Conservation (phyloP, 2,113 vertebrate genomes). For the Petroica traversi region DNA sequence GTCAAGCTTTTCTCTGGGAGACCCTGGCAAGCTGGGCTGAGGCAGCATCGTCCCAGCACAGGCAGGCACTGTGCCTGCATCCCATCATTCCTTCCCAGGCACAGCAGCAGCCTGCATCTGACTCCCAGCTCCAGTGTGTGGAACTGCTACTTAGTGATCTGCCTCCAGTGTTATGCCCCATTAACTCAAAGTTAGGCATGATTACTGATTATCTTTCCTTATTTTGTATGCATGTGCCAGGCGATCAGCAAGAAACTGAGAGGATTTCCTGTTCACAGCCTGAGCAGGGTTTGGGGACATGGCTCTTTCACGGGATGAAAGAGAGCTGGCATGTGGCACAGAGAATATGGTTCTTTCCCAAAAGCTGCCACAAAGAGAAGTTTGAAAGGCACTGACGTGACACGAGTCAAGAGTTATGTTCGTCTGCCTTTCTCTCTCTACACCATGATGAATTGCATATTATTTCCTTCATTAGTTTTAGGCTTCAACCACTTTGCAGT, state of each 20-base stretch:
- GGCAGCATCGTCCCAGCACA: not conserved
- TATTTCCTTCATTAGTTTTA: conserved; percentile 69
- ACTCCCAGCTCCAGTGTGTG: not conserved
- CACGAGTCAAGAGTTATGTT: conserved; percentile 56
- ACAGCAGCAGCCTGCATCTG: not conserved
- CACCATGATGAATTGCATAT: conserved; percentile 68
- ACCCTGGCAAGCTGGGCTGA: not conserved
- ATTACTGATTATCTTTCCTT: conserved; percentile 55
- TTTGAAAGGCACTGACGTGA: conserved; percentile 49
- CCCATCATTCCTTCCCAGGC: not conserved
- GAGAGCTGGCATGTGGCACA: conserved; percentile 4
- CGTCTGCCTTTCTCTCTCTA: conserved; percentile 34
- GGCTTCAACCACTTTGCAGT: conserved; percentile 38
- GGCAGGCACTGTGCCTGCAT: not conserved
- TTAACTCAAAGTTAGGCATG: conserved; percentile 62
- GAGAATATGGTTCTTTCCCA: not conserved
- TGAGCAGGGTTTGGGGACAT: not conserved
- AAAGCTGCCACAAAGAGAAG: conserved; percentile 38
- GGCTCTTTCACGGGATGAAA: not conserved
- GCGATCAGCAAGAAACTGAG: conserved; percentile 1
- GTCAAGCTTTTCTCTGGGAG: not conserved
- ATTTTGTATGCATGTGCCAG: conserved; percentile 33
- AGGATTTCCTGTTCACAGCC: not conserved
- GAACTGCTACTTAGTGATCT: not conserved
- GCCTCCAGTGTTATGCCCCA: conserved; percentile 28